Percentiles rank a stretch among this genome's conserved stretches.
Conservation (phyloP, 2,113 vertebrate genomes). For the Rattus rattus region DNA sequence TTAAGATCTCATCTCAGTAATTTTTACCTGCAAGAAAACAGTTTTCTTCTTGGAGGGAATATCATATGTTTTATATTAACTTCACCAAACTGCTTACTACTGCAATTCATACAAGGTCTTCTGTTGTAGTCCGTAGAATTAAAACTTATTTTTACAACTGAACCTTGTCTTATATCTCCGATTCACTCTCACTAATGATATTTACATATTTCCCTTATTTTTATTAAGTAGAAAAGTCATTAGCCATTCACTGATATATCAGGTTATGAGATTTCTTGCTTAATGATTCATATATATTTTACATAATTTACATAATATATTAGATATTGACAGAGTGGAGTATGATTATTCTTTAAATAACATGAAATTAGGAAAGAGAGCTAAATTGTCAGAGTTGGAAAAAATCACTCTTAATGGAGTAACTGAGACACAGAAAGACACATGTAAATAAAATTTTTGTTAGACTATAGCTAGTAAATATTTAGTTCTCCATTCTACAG, state of each 20-base stretch:
- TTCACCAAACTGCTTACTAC: not conserved
- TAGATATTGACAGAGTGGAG: no score
- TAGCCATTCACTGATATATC: not conserved
- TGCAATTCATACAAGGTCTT: not conserved
- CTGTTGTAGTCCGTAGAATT: not conserved
- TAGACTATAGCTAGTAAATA: not conserved
- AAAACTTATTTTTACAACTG: not conserved
- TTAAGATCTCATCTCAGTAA: not conserved
- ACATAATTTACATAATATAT: no score
- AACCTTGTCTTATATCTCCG: accelerated
- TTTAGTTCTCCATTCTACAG: not conserved
- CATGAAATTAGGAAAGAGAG: no score
- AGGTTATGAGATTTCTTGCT: not conserved
- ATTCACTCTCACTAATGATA: not conserved
- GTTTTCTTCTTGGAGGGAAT: not conserved
- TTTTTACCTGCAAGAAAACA: not conserved
- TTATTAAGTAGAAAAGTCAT: not conserved
- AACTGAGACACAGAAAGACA: no score
- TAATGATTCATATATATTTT: not conserved
- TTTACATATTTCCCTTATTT: not conserved
- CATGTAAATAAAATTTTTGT: not conserved
- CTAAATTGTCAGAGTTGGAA: no score
- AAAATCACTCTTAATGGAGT: no score
- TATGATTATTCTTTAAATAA: no score
- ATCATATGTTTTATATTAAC: not conserved